Evolutionary conservation across 2,888 invertebrate species (phyloP).

Genomic region (Monoplex corrugatus): DNA sequence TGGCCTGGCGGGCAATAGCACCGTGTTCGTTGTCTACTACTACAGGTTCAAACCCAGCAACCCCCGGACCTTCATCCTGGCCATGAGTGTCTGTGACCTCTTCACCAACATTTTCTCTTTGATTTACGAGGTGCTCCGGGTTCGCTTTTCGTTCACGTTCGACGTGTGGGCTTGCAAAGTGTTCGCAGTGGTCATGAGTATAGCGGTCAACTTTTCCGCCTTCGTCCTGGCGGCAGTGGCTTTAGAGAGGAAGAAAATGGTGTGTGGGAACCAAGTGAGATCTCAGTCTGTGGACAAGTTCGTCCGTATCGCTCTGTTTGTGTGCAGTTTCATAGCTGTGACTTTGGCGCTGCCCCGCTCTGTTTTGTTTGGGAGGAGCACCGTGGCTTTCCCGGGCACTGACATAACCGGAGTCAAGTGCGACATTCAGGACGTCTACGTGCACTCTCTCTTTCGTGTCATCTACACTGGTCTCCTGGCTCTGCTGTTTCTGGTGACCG

Average conservation of each 20-base stretch:
- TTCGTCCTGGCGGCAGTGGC: constrained; percentile 16
- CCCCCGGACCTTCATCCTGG: not conserved
- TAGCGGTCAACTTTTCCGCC: not conserved
- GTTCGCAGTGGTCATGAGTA: not conserved
- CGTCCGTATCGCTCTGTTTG: not conserved
- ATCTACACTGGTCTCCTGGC: not conserved
- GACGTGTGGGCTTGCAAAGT: constrained; percentile 23
- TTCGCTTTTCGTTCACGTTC: not conserved
- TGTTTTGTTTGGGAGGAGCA: not conserved
- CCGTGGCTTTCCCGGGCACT: not conserved
- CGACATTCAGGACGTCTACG: not conserved
- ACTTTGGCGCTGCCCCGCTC: not conserved
- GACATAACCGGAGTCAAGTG: constrained; percentile 5
- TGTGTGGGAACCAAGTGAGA: not conserved
- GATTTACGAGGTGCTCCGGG: not conserved
- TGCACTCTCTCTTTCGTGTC: not conserved
- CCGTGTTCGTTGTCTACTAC: constrained; percentile 18
- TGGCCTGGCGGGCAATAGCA: constrained; percentile 4
- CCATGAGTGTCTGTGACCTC: constrained; percentile 27
- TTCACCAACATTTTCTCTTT: not conserved
- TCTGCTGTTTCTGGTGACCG: not conserved
- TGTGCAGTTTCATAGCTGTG: not conserved
- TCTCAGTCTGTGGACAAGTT: not conserved
- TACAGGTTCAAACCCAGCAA: not conserved
- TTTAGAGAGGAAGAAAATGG: not conserved